Conservation (phyloP, 2,113 vertebrate genomes). For the Oxyura jamaicensis region DNA sequence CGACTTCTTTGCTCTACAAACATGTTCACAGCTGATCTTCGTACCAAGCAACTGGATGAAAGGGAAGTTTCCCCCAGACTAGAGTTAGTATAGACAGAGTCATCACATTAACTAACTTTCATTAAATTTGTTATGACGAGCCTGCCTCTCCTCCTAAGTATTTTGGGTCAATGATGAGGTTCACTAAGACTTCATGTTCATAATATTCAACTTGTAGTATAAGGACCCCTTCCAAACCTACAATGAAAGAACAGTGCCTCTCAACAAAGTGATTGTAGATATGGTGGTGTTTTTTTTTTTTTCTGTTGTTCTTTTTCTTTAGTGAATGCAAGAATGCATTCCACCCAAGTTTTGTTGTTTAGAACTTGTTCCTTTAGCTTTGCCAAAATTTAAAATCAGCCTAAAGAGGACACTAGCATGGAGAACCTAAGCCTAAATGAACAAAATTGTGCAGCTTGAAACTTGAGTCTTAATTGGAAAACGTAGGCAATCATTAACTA, state of each 20-base stretch:
- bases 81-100: neutral
- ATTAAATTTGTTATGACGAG: neutral
- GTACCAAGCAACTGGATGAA: neutral
- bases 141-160: neutral
- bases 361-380: neutral
- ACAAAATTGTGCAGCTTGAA: neutral
- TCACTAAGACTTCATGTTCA: neutral
- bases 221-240: neutral
- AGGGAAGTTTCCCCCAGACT: neutral
- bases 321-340: neutral
- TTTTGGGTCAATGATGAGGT: neutral
- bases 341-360: neutral
- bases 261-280: neutral
- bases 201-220: neutral
- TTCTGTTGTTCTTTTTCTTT: neutral
- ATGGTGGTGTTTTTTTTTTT: no score
- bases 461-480: neutral
- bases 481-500: neutral
- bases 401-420: neutral
- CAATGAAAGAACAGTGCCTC: neutral
- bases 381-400: neutral
- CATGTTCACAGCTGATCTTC: neutral
- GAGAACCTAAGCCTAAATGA: neutral
- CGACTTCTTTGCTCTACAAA: neutral
- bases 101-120: neutral